Evolutionary conservation across 1,140 invertebrate species (phyloP).

Genomic region (Solenopsis fugax): DNA sequence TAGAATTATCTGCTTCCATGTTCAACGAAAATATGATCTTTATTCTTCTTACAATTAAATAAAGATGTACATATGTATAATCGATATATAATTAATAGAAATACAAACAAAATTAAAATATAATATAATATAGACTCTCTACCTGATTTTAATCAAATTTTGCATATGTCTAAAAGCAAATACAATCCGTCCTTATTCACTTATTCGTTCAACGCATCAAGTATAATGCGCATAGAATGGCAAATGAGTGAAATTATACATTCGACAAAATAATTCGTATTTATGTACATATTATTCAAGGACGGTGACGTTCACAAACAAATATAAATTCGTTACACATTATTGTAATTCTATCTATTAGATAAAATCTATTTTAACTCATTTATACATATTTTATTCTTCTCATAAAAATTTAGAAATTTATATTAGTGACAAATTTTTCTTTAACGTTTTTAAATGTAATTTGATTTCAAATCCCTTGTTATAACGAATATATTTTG

Average conservation of each 20-base stretch:
- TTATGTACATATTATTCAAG: neutral
- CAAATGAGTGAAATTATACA: neutral
- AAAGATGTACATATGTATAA: neutral
- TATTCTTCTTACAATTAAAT: neutral
- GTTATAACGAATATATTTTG: neutral
- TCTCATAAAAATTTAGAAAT: neutral
- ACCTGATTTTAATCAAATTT: neutral
- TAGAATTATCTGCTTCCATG: neutral
- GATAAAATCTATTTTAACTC: neutral
- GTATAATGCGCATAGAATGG: neutral
- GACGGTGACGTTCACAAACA: neutral
- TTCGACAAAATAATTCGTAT: neutral
- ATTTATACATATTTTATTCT: neutral
- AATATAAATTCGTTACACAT: neutral
- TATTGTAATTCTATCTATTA: neutral
- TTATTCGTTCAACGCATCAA: neutral
- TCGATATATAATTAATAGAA: too few relatives aligned
- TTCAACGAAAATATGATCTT: neutral
- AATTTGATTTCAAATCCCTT: neutral
- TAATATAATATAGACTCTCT: too few relatives aligned
- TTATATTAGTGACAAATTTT: neutral
- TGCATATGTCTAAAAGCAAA: neutral
- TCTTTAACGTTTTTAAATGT: neutral
- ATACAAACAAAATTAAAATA: too few relatives aligned
- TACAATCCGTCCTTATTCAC: neutral